Percentiles rank a stretch among this genome's conserved stretches.
These are phyloP conservation scores for Rhinopithecus roxellana DNA, from an alignment of 2,113 vertebrate genomes.

Conservation along the genomic window DNA sequence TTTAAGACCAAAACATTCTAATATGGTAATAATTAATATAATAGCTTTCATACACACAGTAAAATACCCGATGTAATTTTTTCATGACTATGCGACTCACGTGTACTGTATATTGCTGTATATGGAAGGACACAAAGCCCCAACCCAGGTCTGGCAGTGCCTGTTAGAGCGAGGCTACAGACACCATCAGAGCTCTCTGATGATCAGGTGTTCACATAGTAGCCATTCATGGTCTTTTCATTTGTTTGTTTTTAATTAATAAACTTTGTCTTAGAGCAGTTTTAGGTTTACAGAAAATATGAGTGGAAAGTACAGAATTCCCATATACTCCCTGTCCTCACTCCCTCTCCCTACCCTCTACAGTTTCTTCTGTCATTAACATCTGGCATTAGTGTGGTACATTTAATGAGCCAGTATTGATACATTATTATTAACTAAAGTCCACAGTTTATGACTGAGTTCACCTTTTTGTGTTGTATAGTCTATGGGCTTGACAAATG, in stretches of 20 bases:
- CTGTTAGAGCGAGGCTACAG: background rate
- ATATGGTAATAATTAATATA: background rate
- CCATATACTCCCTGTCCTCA: background rate
- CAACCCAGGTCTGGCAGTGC: background rate
- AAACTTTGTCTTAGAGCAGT: background rate
- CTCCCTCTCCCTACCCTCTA: too few relatives aligned
- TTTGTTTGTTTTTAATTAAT: conserved; percentile 32
- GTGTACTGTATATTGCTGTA: accelerated
- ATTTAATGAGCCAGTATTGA: background rate
- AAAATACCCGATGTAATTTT: background rate
- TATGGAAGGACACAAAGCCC: background rate
- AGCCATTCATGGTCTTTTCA: background rate
- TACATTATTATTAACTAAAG: background rate
- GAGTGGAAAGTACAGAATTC: background rate
- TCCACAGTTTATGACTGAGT: background rate
- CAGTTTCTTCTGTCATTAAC: background rate
- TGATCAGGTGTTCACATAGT: background rate
- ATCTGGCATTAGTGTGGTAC: background rate
- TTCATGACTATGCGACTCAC: background rate
- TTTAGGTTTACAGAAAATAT: background rate
- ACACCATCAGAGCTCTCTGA: background rate
- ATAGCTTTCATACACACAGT: background rate
- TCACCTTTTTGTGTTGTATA: background rate
- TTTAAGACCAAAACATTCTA: background rate
- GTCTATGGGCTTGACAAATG: background rate